Evolutionary conservation across 2,888 invertebrate species (phyloP), one percentile per base, ranked within the genome.

Genomic region (Eristalinus aeneus): DNA sequence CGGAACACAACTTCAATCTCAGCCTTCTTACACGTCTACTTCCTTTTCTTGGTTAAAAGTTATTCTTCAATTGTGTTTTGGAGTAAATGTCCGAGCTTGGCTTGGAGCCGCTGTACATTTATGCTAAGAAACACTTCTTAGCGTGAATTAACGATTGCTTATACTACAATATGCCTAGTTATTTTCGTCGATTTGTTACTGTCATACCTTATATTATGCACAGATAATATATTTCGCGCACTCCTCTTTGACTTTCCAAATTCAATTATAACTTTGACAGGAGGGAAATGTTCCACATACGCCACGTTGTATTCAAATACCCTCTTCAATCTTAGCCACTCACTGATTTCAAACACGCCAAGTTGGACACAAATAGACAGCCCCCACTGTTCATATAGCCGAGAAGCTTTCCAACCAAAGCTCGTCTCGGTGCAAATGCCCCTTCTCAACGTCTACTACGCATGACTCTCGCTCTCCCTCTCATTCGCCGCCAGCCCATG

Each of bases 281-380:
- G 5, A n/a, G 31, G 39, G 39, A 82, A 82, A 74, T 46, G 12
- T 74, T 74, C 10, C 79, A 56, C 78, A 78, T 83, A 83, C 83
- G 78, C 73, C 74, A 27, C 73, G 10, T 34, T 34, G 8, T 10
- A 4, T 34, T 4, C 39, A 4, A 12, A 36, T 0, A 39, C 11
- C 4, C 12, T 12, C 2, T 39, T 12, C 12, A 12, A 39, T 39
- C 4, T n/a, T 39, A 12, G 4, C 39, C 12, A 39, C 39, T 73
- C 72, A 74, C 2, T 27, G 46, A n/a, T 65, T 78, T 9, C 79
- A 58, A 74, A 79, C 75, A 83, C 83, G 79, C 69, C 79, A 22
- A 69, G 6, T 46, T 46, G 46, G 1, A n/a, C 46, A 3, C 58
- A 60, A 56, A 39, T 65, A 22, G 8, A 10, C 34, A 36, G n/a